phyloP scores from a whole-genome alignment of 2,113 vertebrate genomes.

The Lanius ludovicianus region DNA sequence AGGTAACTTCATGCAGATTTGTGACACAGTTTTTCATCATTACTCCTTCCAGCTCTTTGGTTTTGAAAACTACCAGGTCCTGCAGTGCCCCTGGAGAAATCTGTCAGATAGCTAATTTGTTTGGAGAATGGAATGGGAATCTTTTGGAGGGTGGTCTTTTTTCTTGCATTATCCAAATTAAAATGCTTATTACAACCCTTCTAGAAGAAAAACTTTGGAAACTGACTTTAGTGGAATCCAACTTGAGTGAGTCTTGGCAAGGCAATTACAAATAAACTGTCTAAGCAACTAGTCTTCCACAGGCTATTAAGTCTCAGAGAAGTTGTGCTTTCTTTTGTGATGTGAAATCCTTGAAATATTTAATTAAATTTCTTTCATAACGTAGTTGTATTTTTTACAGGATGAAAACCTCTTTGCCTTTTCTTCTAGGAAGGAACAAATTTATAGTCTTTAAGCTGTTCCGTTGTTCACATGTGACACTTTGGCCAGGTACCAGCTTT shows the following conservation, averaged over 20 bases:
- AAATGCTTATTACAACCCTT: not conserved
- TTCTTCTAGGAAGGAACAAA: not conserved
- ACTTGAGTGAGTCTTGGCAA: not conserved
- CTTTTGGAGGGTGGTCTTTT: not conserved
- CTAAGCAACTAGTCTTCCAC: not conserved
- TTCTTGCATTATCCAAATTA: not conserved
- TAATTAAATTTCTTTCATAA: not conserved
- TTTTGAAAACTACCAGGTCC: slow-evolving; percentile 1
- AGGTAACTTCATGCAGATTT: not conserved
- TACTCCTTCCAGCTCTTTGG: not conserved
- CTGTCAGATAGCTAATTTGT: not conserved
- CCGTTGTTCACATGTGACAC: not conserved
- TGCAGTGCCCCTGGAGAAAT: not conserved
- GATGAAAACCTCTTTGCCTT: not conserved
- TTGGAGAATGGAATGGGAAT: not conserved
- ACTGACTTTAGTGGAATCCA: not conserved
- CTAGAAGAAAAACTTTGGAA: not conserved
- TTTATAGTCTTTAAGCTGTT: not conserved
- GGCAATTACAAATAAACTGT: not conserved
- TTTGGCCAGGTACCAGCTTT: not conserved
- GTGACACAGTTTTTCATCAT: not conserved
- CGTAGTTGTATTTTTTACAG: not conserved
- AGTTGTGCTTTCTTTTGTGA: not conserved
- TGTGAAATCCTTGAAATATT: not conserved
- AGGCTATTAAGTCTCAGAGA: not conserved